Evolutionary conservation across 2,888 invertebrate species (phyloP), one percentile per base, ranked within the genome.

Genomic region (Clitarchus hookeri): DNA sequence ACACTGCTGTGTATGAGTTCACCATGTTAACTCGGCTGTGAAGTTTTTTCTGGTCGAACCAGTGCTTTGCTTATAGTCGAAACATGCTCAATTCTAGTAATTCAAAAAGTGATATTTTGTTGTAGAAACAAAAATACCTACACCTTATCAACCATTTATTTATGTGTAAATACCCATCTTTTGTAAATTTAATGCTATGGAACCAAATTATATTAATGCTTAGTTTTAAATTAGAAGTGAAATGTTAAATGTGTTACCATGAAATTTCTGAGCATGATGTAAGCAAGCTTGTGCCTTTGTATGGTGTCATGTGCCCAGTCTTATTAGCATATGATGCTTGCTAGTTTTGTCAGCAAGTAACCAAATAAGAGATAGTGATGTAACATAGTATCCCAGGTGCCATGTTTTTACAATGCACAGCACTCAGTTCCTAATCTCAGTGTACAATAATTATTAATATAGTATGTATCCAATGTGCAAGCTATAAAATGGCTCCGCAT

Each of bases 11-110:
- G 8, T 65, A 65, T 65, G 65, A 65, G n/a, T 65, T 65, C 65
- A 65, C 65, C 65, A 65, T 65, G 65, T 65, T 65, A 16, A 65
- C n/a, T 65, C 65, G 65, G 65, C 65, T 65, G 65, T 65, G 65
- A 65, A 65, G 65, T 65, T 19, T 65, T 65, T 65, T 65, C 65
- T 65, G 65, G 65, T 65, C 65, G 65, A 65, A 65, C 65, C 65
- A 65, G 65, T 65, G 65, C 65, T 65, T 65, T 65, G 65, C 65
- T 65, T 65, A 23, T 65, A 65, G 65, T 65, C 65, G 23, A 65
- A 65, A 65, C 65, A 65, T n/a, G n/a, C 65, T 65, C 65, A 65
- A 65, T 19, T 19, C 8, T n/a, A 65, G 11, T 65, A 65, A 65
- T 23, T 23, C 65, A 23, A n/a, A 9, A 65, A 65, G 65, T 65